Percentiles rank a stretch among this genome's conserved stretches.
Evolutionary conservation across 2,888 invertebrate species (phyloP).

Genomic region (Stegophylla sp.): DNA sequence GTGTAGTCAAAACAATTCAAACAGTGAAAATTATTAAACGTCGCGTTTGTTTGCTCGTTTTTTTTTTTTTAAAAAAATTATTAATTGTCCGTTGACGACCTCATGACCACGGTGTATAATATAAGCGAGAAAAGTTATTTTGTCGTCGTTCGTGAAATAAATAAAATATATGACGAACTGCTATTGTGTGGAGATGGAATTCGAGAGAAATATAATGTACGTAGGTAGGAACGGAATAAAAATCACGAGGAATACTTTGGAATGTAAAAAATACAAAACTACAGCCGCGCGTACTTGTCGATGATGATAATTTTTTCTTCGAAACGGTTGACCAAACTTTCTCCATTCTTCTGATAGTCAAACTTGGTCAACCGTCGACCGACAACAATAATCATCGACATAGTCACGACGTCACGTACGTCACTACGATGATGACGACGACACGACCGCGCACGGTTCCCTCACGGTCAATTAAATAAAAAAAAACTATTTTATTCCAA

Average conservation of each 20-base stretch:
- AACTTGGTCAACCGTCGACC: slow-evolving; percentile 36
- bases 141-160: neutral
- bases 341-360: slow-evolving; percentile 31
- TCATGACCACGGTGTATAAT: too few relatives aligned
- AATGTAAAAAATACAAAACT: slow-evolving; percentile 15
- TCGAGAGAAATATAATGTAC: neutral
- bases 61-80: too few relatives aligned
- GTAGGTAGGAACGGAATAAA: neutral
- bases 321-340: slow-evolving; percentile 39
- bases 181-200: neutral
- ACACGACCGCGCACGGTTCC: too few relatives aligned
- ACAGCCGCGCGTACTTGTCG: neutral
- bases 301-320: slow-evolving; percentile 13
- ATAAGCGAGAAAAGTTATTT: neutral
- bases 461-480: slow-evolving; percentile 19
- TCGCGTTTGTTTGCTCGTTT: too few relatives aligned
- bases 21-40: too few relatives aligned
- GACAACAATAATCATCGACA: slow-evolving; percentile 13
- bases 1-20: too few relatives aligned
- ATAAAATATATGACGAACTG: neutral
- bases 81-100: too few relatives aligned
- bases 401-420: slow-evolving; percentile 27
- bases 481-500: neutral
- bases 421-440: too few relatives aligned
- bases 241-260: neutral